phyloP scores from a whole-genome alignment of 2,797 vertebrate genomes.

The Dermochelys coriacea region DNA sequence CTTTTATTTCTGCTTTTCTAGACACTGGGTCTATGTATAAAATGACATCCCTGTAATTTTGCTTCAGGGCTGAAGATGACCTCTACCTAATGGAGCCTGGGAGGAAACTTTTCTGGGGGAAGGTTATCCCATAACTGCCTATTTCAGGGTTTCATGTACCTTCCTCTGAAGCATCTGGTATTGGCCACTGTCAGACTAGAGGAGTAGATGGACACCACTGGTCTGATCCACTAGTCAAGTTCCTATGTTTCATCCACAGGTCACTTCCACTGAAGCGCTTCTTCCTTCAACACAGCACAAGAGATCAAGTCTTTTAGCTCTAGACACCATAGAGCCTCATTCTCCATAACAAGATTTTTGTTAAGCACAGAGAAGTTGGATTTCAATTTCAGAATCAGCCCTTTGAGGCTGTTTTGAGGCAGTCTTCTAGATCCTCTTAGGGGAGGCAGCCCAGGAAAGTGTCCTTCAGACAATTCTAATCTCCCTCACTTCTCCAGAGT shows the following conservation, averaged over 20 bases:
- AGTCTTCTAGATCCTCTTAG: constrained; percentile 46
- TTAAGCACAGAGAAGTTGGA: constrained; percentile 33
- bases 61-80: constrained; percentile 38
- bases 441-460: constrained; percentile 56
- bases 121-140: not conserved
- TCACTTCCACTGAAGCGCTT: not conserved
- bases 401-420: too few relatives aligned
- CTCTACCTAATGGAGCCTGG: not conserved
- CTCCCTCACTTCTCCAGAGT: constrained; percentile 57
- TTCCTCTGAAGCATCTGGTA: not conserved
- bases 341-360: constrained; percentile 18
- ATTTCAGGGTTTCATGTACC: not conserved
- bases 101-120: not conserved
- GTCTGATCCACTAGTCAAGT: not conserved
- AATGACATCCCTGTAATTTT: not conserved
- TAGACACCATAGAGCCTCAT: constrained; percentile 35
- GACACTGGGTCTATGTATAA: not conserved
- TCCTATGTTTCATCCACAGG: not conserved
- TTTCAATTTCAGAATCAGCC: constrained; percentile 42
- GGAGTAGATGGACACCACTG: not conserved
- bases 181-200: not conserved
- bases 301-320: constrained; percentile 41
- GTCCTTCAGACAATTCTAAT: constrained; percentile 60
- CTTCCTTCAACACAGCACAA: not conserved
- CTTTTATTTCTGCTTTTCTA: not conserved